Conservation (phyloP, 2,888 invertebrate species). For the Cotesia congregata region DNA sequence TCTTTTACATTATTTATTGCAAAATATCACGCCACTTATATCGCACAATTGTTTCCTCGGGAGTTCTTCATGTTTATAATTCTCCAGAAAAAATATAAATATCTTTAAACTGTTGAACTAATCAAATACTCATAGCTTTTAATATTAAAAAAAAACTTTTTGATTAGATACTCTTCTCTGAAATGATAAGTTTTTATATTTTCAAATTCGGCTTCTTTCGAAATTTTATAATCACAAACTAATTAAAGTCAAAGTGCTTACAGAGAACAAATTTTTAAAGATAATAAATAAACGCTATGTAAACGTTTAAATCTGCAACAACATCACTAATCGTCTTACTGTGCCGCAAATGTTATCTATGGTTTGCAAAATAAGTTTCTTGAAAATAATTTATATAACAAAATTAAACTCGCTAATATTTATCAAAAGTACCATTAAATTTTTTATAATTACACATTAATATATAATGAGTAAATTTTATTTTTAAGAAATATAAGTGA, state of each 20-base stretch:
- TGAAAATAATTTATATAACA: background rate
- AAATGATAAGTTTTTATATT: too few species aligned
- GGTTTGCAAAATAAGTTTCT: background rate
- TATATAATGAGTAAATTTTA: background rate
- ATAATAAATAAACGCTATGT: background rate
- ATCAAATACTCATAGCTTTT: background rate
- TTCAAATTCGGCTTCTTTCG: background rate
- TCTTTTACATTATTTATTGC: background rate
- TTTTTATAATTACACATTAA: background rate
- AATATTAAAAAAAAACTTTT: background rate
- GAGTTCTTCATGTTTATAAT: background rate
- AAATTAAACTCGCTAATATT: too few species aligned
- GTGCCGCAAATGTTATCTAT: background rate
- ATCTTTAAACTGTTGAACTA: background rate
- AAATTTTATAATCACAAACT: background rate
- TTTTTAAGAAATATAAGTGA: background rate
- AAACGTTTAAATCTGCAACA: background rate
- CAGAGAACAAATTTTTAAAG: slow-evolving; percentile 2
- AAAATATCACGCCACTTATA: background rate
- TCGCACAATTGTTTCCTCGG: background rate
- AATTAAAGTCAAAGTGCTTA: background rate
- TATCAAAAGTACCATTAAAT: background rate
- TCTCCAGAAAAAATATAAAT: background rate
- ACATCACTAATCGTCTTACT: background rate
- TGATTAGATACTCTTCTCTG: too few species aligned